A percentile compares a stretch with the other conserved stretches of the same genome.
These are phyloP conservation scores for Stenodema calcarata DNA, from an alignment of 2,888 invertebrate species.

Conservation along the genomic window DNA sequence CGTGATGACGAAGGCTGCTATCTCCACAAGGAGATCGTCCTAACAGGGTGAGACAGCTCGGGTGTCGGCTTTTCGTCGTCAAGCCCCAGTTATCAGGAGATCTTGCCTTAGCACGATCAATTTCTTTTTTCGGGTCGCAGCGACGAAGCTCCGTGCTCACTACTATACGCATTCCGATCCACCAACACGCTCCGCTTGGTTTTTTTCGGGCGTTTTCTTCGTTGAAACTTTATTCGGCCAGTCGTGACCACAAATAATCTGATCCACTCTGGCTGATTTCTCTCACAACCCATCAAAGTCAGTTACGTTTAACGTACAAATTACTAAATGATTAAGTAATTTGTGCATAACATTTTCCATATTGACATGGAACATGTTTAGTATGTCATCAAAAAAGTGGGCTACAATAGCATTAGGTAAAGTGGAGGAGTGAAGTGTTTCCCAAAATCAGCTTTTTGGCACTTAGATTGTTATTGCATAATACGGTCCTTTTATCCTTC, in stretches of 20 bases:
- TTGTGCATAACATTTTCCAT: no score
- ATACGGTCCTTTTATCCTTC: no score
- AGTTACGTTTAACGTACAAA: not conserved
- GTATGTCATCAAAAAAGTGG: no score
- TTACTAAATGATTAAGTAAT: no score
- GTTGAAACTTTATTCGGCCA: not conserved
- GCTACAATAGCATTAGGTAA: no score
- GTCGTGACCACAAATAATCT: not conserved
- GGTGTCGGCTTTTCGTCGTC: not conserved
- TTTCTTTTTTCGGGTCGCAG: not conserved
- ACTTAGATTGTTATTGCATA: no score
- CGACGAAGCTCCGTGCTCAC: not conserved
- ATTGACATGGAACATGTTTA: no score
- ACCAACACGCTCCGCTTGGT: not conserved
- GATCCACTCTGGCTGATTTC: not conserved
- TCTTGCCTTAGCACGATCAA: not conserved
- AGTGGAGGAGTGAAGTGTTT: no score
- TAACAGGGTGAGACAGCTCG: not conserved
- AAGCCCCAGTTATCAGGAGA: not conserved
- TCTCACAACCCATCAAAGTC: not conserved
- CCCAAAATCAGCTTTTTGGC: no score
- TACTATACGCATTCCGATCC: not conserved
- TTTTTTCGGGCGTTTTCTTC: not conserved
- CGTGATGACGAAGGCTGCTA: no score
- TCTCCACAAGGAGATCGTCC: no score